Conservation (phyloP, 2,888 invertebrate species). For the Tillus elongatus region DNA sequence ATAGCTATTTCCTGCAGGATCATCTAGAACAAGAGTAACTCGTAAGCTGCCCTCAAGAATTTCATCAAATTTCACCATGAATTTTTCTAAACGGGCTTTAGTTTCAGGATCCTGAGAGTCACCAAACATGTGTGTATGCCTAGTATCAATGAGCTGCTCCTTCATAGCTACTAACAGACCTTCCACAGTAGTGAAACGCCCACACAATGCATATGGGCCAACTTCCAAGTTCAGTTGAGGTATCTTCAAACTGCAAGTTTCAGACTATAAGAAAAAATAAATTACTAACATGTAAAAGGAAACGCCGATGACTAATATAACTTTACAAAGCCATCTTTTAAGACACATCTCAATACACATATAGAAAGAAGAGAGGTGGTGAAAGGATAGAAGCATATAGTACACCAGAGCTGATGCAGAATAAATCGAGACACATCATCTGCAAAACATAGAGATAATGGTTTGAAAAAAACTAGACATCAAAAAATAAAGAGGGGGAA, state of each 20-base stretch:
- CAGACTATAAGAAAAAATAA: slow-evolving; percentile 51
- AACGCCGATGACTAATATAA: too few relatives aligned
- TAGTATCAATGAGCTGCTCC: slow-evolving; percentile 56
- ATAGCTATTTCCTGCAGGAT: slow-evolving; percentile 97
- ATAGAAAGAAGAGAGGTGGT: too few relatives aligned
- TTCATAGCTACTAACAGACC: slow-evolving; percentile 72
- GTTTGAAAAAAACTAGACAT: too few relatives aligned
- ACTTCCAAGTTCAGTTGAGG: slow-evolving; percentile 86
- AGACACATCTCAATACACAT: too few relatives aligned
- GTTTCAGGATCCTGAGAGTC: slow-evolving; percentile 57
- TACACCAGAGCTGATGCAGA: too few relatives aligned
- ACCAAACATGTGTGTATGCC: slow-evolving; percentile 57
- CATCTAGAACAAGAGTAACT: slow-evolving; percentile 79
- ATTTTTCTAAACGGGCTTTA: slow-evolving; percentile 49
- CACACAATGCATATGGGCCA: slow-evolving; percentile 76
- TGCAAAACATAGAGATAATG: too few relatives aligned
- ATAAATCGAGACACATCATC: too few relatives aligned
- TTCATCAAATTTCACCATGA: slow-evolving; percentile 58
- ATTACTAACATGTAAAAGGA: slow-evolving; percentile 9
- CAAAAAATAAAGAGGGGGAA: too few relatives aligned
- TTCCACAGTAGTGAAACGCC: slow-evolving; percentile 92
- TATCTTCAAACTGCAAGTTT: slow-evolving; percentile 67
- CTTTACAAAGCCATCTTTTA: too few relatives aligned
- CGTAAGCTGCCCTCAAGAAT: slow-evolving; percentile 53
- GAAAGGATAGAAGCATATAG: too few relatives aligned